Evolutionary conservation across 1,140 invertebrate species (phyloP).

Genomic region (Hestina assimilis): DNA sequence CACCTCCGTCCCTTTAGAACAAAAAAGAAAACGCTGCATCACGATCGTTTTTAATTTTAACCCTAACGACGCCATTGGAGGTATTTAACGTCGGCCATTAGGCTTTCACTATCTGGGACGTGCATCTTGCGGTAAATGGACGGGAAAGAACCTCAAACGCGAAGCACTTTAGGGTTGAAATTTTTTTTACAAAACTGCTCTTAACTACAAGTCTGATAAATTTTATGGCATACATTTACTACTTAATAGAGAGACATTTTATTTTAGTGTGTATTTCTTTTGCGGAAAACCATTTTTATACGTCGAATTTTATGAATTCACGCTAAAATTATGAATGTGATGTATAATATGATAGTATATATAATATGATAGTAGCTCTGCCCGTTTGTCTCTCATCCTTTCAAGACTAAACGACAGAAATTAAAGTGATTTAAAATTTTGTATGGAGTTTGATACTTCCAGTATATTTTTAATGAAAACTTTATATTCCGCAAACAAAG

Average conservation of each 20-base stretch:
- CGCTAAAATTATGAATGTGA: too few species aligned
- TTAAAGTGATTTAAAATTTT: too few species aligned
- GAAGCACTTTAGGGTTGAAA: slow-evolving; percentile 1
- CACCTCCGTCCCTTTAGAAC: slow-evolving; percentile 53
- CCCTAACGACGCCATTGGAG: slow-evolving; percentile 68
- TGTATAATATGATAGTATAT: too few species aligned
- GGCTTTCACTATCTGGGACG: slow-evolving; percentile 56
- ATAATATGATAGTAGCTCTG: too few species aligned
- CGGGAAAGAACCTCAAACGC: slow-evolving; percentile 37
- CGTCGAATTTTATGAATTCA: too few species aligned
- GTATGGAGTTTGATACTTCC: too few species aligned
- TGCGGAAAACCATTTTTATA: too few species aligned
- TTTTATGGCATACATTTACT: neutral
- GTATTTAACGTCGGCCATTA: slow-evolving; percentile 61
- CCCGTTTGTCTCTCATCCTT: too few species aligned
- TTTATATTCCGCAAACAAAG: too few species aligned
- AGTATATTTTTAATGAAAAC: too few species aligned
- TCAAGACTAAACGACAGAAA: too few species aligned
- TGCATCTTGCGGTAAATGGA: slow-evolving; percentile 62
- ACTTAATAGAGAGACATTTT: neutral
- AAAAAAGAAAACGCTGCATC: slow-evolving; percentile 74
- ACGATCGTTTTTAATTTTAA: slow-evolving; percentile 74
- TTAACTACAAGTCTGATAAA: neutral
- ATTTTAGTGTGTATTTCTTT: too few species aligned
- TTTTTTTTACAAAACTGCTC: slow-evolving; percentile 1